Evolutionary conservation across 2,113 vertebrate genomes (phyloP).

Genomic region (Notarius lentiginosus): DNA sequence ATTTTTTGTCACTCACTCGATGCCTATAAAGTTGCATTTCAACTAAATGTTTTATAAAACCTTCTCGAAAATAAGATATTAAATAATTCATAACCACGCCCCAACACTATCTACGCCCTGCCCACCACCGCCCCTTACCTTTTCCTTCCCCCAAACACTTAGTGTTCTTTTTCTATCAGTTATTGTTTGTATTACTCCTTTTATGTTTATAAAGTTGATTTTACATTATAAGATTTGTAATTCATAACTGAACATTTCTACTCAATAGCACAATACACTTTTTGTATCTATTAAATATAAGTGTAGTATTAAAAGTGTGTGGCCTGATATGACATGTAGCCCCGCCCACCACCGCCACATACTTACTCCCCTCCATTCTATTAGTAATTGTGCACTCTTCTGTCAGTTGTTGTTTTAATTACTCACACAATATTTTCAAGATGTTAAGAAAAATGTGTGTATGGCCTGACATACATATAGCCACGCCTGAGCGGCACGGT

Average conservation of each 20-base stretch:
- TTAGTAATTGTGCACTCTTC: constrained; percentile 17
- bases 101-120: neutral
- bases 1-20: neutral
- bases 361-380: constrained; percentile 44
- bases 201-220: neutral
- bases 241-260: neutral
- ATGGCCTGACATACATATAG: neutral
- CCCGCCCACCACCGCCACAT: constrained; percentile 58
- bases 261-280: neutral
- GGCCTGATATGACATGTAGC: neutral
- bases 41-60: neutral
- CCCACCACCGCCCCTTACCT: neutral
- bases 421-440: neutral
- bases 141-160: neutral
- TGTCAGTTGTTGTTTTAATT: neutral
- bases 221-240: neutral
- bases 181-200: neutral
- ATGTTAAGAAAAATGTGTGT: neutral
- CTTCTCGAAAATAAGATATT: neutral
- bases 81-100: neutral
- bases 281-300: neutral
- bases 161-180: neutral
- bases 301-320: neutral
- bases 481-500: neutral
- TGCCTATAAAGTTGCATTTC: neutral